Conservation (phyloP, 1,140 invertebrate genomes). For the Bombus superbus region DNA sequence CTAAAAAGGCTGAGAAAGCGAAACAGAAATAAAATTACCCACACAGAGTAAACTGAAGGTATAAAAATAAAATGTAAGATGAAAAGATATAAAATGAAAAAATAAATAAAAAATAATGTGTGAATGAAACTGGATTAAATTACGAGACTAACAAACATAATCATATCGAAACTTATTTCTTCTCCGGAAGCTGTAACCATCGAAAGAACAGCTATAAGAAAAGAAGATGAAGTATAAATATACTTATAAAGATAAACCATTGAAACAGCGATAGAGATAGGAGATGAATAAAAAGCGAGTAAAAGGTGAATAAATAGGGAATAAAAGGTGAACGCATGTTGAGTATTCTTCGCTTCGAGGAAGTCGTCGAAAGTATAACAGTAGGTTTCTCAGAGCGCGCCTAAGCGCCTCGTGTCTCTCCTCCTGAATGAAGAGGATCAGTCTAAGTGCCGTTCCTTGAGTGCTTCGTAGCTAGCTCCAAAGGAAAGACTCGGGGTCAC, state of each 20-base stretch:
- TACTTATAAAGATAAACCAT: no score
- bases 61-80: no score
- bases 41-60: no score
- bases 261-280: neutral
- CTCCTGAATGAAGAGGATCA: slow-evolving; percentile 23
- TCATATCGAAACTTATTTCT: neutral
- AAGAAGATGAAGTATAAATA: neutral
- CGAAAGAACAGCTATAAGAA: neutral
- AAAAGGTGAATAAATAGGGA: slow-evolving; percentile 16
- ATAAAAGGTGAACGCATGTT: slow-evolving; percentile 27
- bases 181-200: no score
- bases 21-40: no score
- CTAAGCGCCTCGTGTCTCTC: neutral
- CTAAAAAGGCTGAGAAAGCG: neutral
- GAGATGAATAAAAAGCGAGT: neutral
- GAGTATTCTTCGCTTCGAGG: slow-evolving; percentile 15
- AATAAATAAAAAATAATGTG: no score
- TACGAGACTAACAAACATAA: neutral
- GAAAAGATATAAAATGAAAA: neutral
- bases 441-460: slow-evolving; percentile 13
- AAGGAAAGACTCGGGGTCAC: slow-evolving; percentile 23
- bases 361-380: slow-evolving; percentile 64
- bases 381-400: slow-evolving; percentile 38
- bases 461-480: neutral
- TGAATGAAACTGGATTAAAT: neutral